Conservation (phyloP, 1,140 invertebrate genomes). For the Drosophila albomicans region DNA sequence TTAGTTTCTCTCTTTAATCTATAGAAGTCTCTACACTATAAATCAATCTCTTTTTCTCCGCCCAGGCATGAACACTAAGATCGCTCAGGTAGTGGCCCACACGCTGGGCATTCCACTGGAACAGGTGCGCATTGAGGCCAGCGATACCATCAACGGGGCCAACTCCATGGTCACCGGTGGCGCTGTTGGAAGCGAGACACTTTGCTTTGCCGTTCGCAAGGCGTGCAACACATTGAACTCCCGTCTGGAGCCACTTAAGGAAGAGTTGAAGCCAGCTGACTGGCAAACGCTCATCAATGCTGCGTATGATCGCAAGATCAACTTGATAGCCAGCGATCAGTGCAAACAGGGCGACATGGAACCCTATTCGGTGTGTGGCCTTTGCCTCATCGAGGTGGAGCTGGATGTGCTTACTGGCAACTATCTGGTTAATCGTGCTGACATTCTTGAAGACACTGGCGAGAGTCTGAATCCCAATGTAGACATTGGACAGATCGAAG, state of each 20-base stretch:
- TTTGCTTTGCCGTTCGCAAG: constrained; percentile 88
- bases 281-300: constrained; percentile 89
- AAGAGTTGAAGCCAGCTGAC: constrained; percentile 86
- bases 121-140: constrained; percentile 89
- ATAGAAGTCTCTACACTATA: no score
- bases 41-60: not conserved
- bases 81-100: constrained; percentile 91
- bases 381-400: constrained; percentile 89
- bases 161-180: constrained; percentile 90
- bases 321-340: constrained; percentile 88
- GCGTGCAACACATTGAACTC: constrained; percentile 89
- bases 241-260: constrained; percentile 88
- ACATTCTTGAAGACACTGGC: constrained; percentile 91
- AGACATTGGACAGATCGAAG: constrained; percentile 93
- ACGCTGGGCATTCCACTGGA: constrained; percentile 90
- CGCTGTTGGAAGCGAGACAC: constrained; percentile 90
- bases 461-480: constrained; percentile 90
- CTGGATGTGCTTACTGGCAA: constrained; percentile 91
- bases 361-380: constrained; percentile 87
- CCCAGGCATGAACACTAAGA: constrained; percentile 87
- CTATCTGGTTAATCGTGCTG: constrained; percentile 87
- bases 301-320: constrained; percentile 87
- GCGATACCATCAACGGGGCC: constrained; percentile 88
- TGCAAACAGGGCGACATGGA: constrained; percentile 84
- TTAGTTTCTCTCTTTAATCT: no score